phyloP scores from a whole-genome alignment of 1,140 invertebrate genomes.

The Hypsibius dujardini region DNA sequence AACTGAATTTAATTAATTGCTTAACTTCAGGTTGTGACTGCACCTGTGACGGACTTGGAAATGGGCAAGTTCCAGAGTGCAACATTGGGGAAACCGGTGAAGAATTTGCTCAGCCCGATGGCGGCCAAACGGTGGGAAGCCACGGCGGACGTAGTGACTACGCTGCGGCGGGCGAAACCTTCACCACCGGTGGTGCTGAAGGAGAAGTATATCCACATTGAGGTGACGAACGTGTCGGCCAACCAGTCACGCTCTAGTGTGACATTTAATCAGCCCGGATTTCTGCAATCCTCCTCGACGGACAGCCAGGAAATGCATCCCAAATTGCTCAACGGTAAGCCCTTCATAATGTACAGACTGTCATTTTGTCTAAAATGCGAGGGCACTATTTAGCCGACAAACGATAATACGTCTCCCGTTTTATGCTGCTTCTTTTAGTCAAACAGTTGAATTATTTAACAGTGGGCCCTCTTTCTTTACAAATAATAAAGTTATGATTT shows the following conservation, averaged over 20 bases:
- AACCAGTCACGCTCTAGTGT: neutral
- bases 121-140: neutral
- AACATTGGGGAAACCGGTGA: neutral
- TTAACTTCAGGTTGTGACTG: neutral
- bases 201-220: conserved; percentile 10
- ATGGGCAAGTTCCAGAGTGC: neutral
- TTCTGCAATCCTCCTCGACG: neutral
- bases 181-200: neutral
- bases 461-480: too few relatives aligned
- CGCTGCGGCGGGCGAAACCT: neutral
- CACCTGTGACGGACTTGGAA: neutral
- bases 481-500: too few relatives aligned
- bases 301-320: neutral
- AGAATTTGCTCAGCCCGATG: neutral
- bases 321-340: neutral
- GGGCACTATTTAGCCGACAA: too few relatives aligned
- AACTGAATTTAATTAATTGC: too few relatives aligned
- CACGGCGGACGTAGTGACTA: neutral
- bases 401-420: too few relatives aligned
- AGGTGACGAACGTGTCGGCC: neutral
- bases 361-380: too few relatives aligned
- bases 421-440: too few relatives aligned
- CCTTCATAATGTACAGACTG: too few relatives aligned
- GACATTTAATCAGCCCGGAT: neutral
- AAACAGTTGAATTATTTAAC: too few relatives aligned